Base-by-base conservation (phyloP, 2,888 invertebrate species). In the Cryptophagus acutangulus region DNA sequence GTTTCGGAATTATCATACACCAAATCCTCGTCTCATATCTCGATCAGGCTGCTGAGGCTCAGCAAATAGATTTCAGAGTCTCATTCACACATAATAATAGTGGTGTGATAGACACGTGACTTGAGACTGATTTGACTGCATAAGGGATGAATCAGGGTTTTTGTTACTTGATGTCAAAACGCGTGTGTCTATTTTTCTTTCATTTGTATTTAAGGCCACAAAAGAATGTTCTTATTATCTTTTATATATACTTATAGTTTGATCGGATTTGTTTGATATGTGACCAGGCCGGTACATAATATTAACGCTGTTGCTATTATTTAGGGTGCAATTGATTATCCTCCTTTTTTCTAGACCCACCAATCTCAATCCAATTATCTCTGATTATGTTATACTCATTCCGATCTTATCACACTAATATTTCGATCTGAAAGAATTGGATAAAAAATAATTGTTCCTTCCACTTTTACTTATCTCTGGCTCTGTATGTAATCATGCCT, bases 171-270 rank as follows among this genome's bases (percentile, higher is more conserved):
- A 67, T 60, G 58, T 63, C 57, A 46, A 53, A 55, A 52, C 62
- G 63, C 60, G 65, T 62, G 63, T 57, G 56, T 43, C 55, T 31
- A 64, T 68, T 68, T 67, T 66, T 62, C 61, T 67, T 67, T 59
- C 63, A 68, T 68, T 67, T 59, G 61, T 52, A 55, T 59, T 55
- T 54, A 52, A 51, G 15, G 3, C 66, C 66, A 61, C 64, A 66
- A 65, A 60, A 57, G 58, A 64, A 41, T 51, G 52, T 52, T 57
- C 58, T 57, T 57, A 58, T 60, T 60, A n/a, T n/a, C n/a, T n/a
- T n/a, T n/a, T n/a, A n/a, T n/a, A n/a, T n/a, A n/a, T n/a, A n/a
- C 44, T 49, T 51, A 58, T 49, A 52, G 54, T n/a, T n/a, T 52
- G 55, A 58, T 58, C 57, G 55, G 58, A 57, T 58, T 56, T 43